Conservation (phyloP, 2,113 vertebrate genomes). For the Scomber japonicus region DNA sequence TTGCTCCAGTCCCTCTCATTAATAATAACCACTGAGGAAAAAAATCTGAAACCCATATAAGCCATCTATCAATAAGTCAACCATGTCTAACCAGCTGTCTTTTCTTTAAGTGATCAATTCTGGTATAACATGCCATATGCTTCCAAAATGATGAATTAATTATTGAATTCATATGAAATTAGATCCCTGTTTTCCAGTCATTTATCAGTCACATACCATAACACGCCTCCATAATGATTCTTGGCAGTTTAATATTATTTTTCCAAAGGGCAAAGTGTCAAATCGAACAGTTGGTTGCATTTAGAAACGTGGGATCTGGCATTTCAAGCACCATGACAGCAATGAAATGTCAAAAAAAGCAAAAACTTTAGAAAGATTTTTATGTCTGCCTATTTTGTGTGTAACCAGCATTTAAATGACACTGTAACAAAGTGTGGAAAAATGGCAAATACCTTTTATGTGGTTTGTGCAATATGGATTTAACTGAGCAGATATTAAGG, state of each 20-base stretch:
- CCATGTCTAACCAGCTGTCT: conserved; percentile 33
- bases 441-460: too few relatives aligned
- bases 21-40: conserved; percentile 35
- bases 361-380: not conserved
- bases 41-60: conserved; percentile 32
- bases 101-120: conserved; percentile 39
- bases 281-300: not conserved
- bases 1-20: conserved; percentile 37
- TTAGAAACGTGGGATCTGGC: not conserved
- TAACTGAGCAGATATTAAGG: not conserved
- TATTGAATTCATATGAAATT: conserved; percentile 68
- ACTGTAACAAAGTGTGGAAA: too few relatives aligned
- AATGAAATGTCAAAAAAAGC: not conserved
- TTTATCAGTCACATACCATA: conserved; percentile 51
- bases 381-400: not conserved
- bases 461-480: not conserved
- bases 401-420: not conserved
- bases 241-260: conserved; percentile 2
- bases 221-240: conserved; percentile 25
- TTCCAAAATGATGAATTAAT: conserved; percentile 64
- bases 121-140: conserved; percentile 30
- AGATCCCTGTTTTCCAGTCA: conserved; percentile 31
- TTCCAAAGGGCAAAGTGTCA: not conserved
- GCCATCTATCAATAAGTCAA: conserved; percentile 46
- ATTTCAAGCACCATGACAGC: not conserved